Conservation (phyloP, 2,797 vertebrate genomes). For the Hyperoplus lanceolatus region DNA sequence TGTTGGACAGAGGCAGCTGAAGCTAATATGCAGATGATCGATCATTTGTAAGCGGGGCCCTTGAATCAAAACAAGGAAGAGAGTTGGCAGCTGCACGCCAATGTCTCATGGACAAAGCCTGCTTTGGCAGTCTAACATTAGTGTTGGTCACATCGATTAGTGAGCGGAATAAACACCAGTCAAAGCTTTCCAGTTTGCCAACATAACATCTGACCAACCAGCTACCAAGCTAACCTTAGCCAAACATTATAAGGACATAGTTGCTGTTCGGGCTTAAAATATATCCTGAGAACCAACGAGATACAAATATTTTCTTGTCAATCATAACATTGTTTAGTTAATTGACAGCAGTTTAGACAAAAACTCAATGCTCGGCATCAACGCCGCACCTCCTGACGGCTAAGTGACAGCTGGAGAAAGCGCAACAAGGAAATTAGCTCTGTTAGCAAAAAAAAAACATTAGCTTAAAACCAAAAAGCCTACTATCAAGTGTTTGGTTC, state of each 20-base stretch:
- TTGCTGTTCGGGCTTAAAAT: slow-evolving; percentile 8
- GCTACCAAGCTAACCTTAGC: slow-evolving; percentile 64
- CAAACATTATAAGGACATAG: slow-evolving; percentile 47
- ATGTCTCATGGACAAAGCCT: slow-evolving; percentile 54
- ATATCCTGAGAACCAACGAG: neutral
- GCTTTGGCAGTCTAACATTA: slow-evolving; percentile 1
- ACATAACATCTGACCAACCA: slow-evolving; percentile 33
- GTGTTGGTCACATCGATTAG: slow-evolving; percentile 57
- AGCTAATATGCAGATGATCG: slow-evolving; percentile 39
- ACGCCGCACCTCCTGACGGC: slow-evolving; percentile 51
- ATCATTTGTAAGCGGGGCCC: slow-evolving; percentile 48
- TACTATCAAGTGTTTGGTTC: slow-evolving; percentile 17
- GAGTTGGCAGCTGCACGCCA: slow-evolving; percentile 23
- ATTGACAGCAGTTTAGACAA: neutral
- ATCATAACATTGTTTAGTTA: neutral
- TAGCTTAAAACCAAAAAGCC: slow-evolving; percentile 54
- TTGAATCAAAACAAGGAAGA: slow-evolving; percentile 53
- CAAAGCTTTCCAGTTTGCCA: slow-evolving; percentile 37
- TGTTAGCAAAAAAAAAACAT: slow-evolving; percentile 70
- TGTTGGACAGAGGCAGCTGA: slow-evolving; percentile 13
- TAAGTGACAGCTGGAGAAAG: slow-evolving; percentile 74
- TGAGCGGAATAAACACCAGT: slow-evolving; percentile 48
- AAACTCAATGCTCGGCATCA: neutral
- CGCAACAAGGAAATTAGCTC: slow-evolving; percentile 81
- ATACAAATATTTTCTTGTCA: neutral